Percentiles rank a stretch among this genome's conserved stretches.
phyloP scores from a whole-genome alignment of 2,797 vertebrate species.

The Sylvia borin region DNA sequence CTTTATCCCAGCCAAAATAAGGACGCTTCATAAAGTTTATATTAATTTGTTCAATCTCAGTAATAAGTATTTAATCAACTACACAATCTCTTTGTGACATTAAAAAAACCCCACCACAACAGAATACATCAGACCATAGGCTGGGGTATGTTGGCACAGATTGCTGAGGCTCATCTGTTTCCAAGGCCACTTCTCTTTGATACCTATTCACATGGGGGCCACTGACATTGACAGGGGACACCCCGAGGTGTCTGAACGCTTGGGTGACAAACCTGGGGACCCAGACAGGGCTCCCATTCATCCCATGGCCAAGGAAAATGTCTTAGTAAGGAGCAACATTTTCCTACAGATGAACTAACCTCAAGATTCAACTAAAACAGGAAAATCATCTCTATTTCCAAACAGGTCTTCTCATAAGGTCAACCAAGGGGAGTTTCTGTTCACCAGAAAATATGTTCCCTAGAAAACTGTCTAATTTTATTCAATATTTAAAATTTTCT shows the following conservation, averaged over 20 bases:
- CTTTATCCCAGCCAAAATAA: not conserved
- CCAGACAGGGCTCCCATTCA: not conserved
- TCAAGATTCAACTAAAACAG: not conserved
- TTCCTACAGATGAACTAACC: not conserved
- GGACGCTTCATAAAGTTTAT: not conserved
- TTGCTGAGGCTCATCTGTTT: not conserved
- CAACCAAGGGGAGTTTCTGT: not conserved
- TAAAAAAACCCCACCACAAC: not conserved
- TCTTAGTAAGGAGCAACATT: not conserved
- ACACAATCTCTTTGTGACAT: not conserved
- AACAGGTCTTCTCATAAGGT: not conserved
- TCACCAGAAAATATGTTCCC: not conserved
- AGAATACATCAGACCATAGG: not conserved
- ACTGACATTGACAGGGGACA: not conserved
- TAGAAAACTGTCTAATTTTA: not conserved
- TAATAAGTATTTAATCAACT: not conserved
- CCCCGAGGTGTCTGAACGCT: not conserved
- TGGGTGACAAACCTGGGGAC: not conserved
- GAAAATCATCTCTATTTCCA: not conserved
- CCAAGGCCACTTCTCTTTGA: not conserved
- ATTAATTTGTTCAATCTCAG: not conserved
- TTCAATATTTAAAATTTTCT: not conserved
- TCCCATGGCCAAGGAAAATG: not conserved
- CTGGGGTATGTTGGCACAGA: not conserved
- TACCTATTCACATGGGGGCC: not conserved